Base-by-base conservation (phyloP, 2,888 invertebrate genomes). In the Octodonta nipae region DNA sequence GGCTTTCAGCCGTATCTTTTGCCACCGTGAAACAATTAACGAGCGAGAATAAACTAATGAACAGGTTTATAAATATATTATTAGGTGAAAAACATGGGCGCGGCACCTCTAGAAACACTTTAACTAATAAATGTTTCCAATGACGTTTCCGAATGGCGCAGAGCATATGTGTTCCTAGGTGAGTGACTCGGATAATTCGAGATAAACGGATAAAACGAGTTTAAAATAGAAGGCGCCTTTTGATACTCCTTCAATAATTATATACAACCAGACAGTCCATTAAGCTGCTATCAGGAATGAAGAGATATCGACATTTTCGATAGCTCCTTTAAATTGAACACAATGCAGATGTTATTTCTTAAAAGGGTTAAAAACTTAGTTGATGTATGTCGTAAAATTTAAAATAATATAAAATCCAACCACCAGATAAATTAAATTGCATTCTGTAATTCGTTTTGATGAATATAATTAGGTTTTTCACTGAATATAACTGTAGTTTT, bases 201-300 rank as follows among this genome's bases (percentile, higher is more conserved):
- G 22, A 22, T 22, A 22, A 22, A 22, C 22, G 22, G 11, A 22
- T 22, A 11, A n/a, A 11, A 10, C 22, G 11, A 11, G 22, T 22
- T 22, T 22, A 22, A 22, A 22, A 22, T 22, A 22, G 22, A 11
- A 22, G 22, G 22, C 22, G 22, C 22, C 22, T 22, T 22, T 22
- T 22, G 11, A 22, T 22, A 22, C 22, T 22, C 22, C 11, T 22
- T 22, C 22, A n/a, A 22, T 22, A 22, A 22, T 22, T 22, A 22
- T 22, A n/a, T n/a, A n/a, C 22, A 11, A n/a, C 22, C 22, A 22
- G 4, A n/a, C 11, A n/a, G 11, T 22, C 22, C 22, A 22, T 22
- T 22, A 22, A 11, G 22, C 10, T 11, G 22, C 11, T 22, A 22
- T 22, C 22, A 10, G n/a, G n/a, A 22, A 22, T 4, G 22, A 22